Evolutionary conservation across 2,888 invertebrate genomes (phyloP), one percentile per base, ranked within the genome.

Genomic region (Metacarcinus magister): DNA sequence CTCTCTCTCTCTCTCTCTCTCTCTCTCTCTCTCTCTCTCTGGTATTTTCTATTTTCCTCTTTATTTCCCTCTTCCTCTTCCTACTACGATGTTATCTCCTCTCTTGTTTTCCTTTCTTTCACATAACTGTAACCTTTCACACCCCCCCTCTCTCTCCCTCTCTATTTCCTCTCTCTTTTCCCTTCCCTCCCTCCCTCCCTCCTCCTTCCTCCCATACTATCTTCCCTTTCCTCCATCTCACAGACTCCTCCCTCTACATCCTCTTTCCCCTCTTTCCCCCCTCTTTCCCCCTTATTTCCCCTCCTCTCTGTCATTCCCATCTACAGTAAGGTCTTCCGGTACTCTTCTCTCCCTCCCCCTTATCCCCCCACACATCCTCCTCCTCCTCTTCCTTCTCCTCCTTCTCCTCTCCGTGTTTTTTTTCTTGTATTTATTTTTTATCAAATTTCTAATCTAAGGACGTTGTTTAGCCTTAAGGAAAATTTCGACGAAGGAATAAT

Each of bases 251-350:
- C 87, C 10, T 39, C 39, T 32, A 67, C n/a, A 67, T 67, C n/a
- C 67, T 75, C 75, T 28, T 75, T 39, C 39, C 39, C 39, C 87
- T 32, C 28, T 28, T 32, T 32, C 13, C 39, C 32, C 87, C 39
- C 16, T 16, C 75, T 75, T 8, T 28, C 16, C 87, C 87, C 32
- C 39, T 39, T 32, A 7, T 39, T n/a, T 32, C 32, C 28, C 13
- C 32, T 32, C 32, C 28, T 16, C n/a, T 87, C 87, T 39, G 39
- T 13, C 39, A 32, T 39, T 87, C 39, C 87, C 8, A 87, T 87
- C 87, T 87, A 87, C 39, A 87, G 39, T 87, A 87, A 87, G 87
- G 39, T 28, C 87, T 87, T 87, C 87, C 87, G 87, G 87, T 87
- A 39, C 87, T 87, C 16, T 87, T 87, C 39, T 16, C 54, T 39